These are phyloP conservation scores for Tenrec ecaudatus DNA, from an alignment of 2,113 vertebrate species.

Conservation along the genomic window DNA sequence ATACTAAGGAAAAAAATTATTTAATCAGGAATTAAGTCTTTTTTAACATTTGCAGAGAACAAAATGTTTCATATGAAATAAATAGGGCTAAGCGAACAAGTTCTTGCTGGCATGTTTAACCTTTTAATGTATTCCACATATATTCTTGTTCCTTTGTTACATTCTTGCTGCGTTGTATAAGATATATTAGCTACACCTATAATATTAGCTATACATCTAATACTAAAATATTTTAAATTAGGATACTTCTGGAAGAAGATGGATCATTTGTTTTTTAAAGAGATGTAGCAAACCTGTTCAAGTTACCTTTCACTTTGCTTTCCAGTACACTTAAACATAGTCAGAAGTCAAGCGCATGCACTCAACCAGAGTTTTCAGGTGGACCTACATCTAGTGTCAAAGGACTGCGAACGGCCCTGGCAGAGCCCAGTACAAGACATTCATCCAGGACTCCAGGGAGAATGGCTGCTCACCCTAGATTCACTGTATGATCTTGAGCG, in stretches of 20 bases:
- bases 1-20: conserved; percentile 22
- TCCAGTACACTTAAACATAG: neutral
- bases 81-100: neutral
- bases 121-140: neutral
- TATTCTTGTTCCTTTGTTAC: conserved; percentile 19
- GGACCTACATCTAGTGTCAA: neutral
- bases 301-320: conserved; percentile 39
- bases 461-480: conserved; percentile 34
- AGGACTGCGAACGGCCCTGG: neutral
- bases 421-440: conserved; percentile 39
- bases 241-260: conserved; percentile 39
- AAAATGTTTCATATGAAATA: conserved; percentile 38
- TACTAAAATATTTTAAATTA: conserved; percentile 44
- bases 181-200: too few species aligned
- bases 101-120: neutral
- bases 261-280: conserved; percentile 17
- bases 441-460: conserved; percentile 25
- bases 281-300: conserved; percentile 14
- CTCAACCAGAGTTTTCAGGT: neutral
- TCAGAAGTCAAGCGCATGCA: neutral
- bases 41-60: neutral
- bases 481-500: conserved; percentile 77
- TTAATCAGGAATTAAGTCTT: conserved; percentile 18
- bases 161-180: conserved; percentile 27
- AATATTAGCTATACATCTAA: conserved; percentile 39